Evolutionary conservation across 1,140 invertebrate species (phyloP), one percentile per base, ranked within the genome.

Genomic region (Psilanteris sp.): DNA sequence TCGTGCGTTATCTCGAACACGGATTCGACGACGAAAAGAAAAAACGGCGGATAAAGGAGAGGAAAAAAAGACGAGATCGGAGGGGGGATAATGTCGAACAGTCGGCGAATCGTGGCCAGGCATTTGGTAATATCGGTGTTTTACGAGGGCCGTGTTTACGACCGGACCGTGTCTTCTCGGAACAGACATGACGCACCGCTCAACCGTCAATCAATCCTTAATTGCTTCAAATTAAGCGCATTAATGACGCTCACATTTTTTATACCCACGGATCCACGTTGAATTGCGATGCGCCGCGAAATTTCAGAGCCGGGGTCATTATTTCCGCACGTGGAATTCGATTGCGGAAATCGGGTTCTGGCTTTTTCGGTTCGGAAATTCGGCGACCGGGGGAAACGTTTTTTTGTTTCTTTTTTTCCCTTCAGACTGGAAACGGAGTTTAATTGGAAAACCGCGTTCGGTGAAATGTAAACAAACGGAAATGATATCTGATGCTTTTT

Each of bases 141-240:
- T 73, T 73, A 73, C 59, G 70, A 73, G 68, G 57, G 27, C 34
- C 39, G 26, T 24, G 52, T 66, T 73, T 64, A 59, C 70, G 59
- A 57, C 18, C 52, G 18, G 70, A 31, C 59, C 52, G 20, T 64
- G 59, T 64, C 43, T 66, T 73, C 68, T 64, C 16, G 27, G 57
- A 73, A 73, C 43, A 26, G 32, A 64, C 50, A 73, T 73, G 61
- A 64, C 61, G 44, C 24, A 66, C 59, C 52, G 11, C 8, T 59
- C 16, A 29, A 66, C 52, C 70, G 70, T 73, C 70, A 66, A 73
- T 73, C 70, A 73, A 73, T 50, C 52, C 70, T 73, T 73, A 73
- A 73, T 73, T 73, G 36, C 59, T 29, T 66, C 59, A 55, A 73
- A 73, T 73, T 64, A 66, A 64, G 59, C 48, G 43, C 57, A 73